Evolutionary conservation across 2,797 vertebrate species (phyloP), one percentile per base, ranked within the genome.

Genomic region (Taeniopygia guttata): DNA sequence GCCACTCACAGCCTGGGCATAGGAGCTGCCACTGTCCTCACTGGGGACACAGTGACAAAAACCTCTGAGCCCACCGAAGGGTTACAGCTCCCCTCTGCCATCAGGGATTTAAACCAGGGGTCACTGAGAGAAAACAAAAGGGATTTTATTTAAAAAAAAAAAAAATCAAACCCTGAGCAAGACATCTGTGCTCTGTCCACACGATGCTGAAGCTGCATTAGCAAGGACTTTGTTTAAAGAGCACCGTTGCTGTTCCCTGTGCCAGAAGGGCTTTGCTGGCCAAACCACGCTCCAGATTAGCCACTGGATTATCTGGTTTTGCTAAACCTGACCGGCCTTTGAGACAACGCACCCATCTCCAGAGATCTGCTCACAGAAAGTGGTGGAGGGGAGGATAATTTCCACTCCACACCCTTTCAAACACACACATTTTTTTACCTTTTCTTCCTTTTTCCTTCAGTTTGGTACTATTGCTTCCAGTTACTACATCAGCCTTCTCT

Each of bases 161-260:
- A 59, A 27, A 9, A 46, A 85, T 15, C 67, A 68, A 62, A 84
- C 34, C 72, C 89, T 22, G n/a, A 87, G 84, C 58, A 69, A 85
- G 94, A 89, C 93, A 93, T 95, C 95, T 96, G 93, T 66, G 92
- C 90, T 43, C 9, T 6, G 87, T 68, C 75, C 90, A 40, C 84
- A 45, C 9, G 2, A 20, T 0, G 73, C 85, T 52, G 90, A 16
- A 29, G 92, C 89, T 32, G 89, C 92, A 80, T 94, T 81, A 95
- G 93, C 79, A 27, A 26, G 0, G 84, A 87, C 92, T 92, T 42
- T 69, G 94, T 78, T 76, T 38, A 62, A 86, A 92, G 42, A 48
- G 4, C 46, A 17, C 60, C 58, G 89, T 13, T 34, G 76, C 81
- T 62, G 75, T 36, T 85, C 64, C 93, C 86, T 42, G 77, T 46